Base-by-base conservation (phyloP, 2,888 invertebrate species). In the Biston stratarius region DNA sequence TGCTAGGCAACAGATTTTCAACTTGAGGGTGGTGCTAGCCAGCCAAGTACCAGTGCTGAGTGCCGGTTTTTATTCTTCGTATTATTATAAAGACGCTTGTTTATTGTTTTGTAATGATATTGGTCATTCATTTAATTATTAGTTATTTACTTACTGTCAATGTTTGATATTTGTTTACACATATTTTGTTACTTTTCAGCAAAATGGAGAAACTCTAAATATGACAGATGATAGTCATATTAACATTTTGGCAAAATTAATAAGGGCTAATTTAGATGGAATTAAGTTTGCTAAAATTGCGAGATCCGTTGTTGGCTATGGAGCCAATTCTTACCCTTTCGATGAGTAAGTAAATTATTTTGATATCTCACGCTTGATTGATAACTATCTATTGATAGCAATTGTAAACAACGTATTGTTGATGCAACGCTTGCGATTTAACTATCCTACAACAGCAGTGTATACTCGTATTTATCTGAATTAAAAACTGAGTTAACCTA, bases 231-330 rank as follows among this genome's bases (percentile, higher is more conserved):
- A 91, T 0, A 90, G 88, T 70, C 87, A 91, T 62, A 79, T 89
- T 15, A 84, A 88, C 65, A 73, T 91, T 56, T 63, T 94, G 64
- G 83, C 90, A 1, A 90, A 88, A 78, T 73, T 92, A 51, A 85
- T 94, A 24, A 79, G 91, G 44, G 90, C 86, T 9, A 93, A 93
- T 72, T 82, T 89, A 52, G 93, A 92, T 71, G 82, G 86, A 14
- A 71, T 83, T 0, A 85, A 80, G 69, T 79, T 85, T 24, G 87
- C 90, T 8, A 90, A 91, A 80, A 80, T 85, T 15, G 77, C 90
- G 12, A 83, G 91, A 75, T 84, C 87, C 1, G 68, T 90, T 38
- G 88, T 87, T 67, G 93, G 91, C 11, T 89, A 88, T 60, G 91
- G 90, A 8, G 83, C 82, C 10, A 86, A 83, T 48, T 85, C 83